Percentiles rank a stretch among this genome's conserved stretches.
These are phyloP conservation scores for Parthenolecanium corni DNA, from an alignment of 2,888 invertebrate genomes.

Conservation along the genomic window DNA sequence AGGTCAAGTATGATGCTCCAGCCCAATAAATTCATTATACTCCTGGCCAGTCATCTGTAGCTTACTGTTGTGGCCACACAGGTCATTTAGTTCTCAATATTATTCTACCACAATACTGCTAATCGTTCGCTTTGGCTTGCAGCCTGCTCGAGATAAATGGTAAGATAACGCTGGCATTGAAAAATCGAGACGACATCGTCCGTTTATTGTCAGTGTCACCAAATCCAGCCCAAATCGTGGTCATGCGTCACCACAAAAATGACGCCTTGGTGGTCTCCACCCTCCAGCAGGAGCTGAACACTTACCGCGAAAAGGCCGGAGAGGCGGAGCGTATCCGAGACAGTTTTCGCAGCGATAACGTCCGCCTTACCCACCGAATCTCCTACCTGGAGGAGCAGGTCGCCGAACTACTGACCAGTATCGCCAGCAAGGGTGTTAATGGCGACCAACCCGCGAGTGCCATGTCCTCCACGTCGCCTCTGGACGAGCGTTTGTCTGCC, in stretches of 20 bases:
- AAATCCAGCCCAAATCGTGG: slow-evolving; percentile 52
- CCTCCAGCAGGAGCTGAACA: slow-evolving; percentile 48
- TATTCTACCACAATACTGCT: no score
- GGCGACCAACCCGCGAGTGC: no score
- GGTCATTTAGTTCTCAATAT: no score
- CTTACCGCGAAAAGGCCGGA: slow-evolving; percentile 49
- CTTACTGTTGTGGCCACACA: no score
- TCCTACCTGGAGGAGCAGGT: slow-evolving; percentile 84
- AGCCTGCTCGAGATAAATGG: slow-evolving; percentile 75
- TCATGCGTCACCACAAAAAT: slow-evolving; percentile 42
- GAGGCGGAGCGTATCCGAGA: slow-evolving; percentile 53
- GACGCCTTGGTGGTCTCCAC: slow-evolving; percentile 37
- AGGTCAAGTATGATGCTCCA: no score
- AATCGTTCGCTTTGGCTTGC: slow-evolving; percentile 32
- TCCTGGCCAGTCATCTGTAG: no score
- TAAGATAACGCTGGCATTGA: slow-evolving; percentile 55
- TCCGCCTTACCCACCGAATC: slow-evolving; percentile 73
- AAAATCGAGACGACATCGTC: slow-evolving; percentile 54
- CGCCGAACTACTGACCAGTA: slow-evolving; percentile 40
- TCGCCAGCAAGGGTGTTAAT: slow-evolving; percentile 23
- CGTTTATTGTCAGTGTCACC: slow-evolving; percentile 52
- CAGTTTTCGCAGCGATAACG: slow-evolving; percentile 58
- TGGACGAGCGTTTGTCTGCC: background rate
- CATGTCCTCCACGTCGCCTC: background rate
- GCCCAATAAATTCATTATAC: no score